Conservation (phyloP, 2,113 vertebrate species). For the Toxostoma redivivum region DNA sequence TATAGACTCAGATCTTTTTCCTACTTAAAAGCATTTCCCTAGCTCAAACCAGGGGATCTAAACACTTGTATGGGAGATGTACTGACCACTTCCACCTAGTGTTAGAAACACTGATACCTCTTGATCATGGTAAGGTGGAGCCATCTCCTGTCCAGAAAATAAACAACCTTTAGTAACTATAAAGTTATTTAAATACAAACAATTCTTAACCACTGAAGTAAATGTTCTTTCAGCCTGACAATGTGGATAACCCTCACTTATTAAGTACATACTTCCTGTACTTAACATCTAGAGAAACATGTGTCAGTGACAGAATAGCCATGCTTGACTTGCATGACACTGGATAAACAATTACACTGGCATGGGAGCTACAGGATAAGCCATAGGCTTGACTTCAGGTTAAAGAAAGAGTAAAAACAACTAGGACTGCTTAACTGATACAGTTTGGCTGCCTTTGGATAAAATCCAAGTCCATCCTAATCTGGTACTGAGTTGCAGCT, state of each 20-base stretch:
- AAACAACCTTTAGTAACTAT: slow-evolving; percentile 3
- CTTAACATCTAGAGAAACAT: neutral
- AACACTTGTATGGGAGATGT: neutral
- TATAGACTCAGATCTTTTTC: neutral
- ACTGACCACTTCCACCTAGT: neutral
- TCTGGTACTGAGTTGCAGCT: neutral
- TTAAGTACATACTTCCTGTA: neutral
- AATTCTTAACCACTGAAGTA: neutral
- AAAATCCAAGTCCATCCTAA: neutral
- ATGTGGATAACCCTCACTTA: neutral
- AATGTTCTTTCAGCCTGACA: neutral
- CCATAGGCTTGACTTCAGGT: neutral
- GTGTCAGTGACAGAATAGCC: neutral
- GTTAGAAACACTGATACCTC: neutral
- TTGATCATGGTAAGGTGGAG: slow-evolving; percentile 52
- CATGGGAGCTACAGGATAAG: neutral
- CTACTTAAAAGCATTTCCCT: neutral
- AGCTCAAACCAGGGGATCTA: neutral
- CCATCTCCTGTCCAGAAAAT: slow-evolving; percentile 47
- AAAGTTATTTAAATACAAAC: neutral
- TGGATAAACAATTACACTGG: neutral
- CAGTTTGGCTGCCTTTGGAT: neutral
- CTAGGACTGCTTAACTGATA: neutral
- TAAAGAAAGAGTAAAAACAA: neutral
- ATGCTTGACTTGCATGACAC: neutral